These are phyloP conservation scores for Idaea dimidiata DNA, from an alignment of 2,888 invertebrate species.

Conservation along the genomic window DNA sequence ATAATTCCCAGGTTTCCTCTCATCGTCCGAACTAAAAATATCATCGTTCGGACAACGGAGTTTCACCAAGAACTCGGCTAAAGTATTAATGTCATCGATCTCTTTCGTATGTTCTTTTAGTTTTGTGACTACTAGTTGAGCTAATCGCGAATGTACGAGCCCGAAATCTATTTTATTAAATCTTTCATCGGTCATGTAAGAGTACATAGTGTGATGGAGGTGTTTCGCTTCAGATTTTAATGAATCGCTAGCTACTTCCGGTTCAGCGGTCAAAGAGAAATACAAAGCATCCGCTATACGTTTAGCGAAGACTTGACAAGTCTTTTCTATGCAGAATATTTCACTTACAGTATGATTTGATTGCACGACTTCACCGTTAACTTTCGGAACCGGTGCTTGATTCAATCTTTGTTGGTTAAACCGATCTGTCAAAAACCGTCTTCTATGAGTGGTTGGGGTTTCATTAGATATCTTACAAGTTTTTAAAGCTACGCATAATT, in stretches of 20 bases:
- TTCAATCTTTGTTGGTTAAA: constrained; percentile 53
- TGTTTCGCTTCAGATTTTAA: constrained; percentile 85
- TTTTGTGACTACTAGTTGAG: constrained; percentile 82
- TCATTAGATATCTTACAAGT: constrained; percentile 76
- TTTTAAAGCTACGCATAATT: constrained; percentile 81
- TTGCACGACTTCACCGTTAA: constrained; percentile 52
- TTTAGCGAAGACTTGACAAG: constrained; percentile 84
- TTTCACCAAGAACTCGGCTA: constrained; percentile 62
- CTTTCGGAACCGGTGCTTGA: constrained; percentile 52
- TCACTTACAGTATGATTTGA: constrained; percentile 66
- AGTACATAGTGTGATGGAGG: constrained; percentile 84
- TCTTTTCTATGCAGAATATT: constrained; percentile 66
- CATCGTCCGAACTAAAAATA: constrained; percentile 82
- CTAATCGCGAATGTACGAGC: constrained; percentile 83
- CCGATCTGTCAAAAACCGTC: constrained; percentile 49
- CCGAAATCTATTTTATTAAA: constrained; percentile 84
- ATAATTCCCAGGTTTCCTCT: constrained; percentile 48
- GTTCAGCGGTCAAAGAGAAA: constrained; percentile 78
- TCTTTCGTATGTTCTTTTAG: constrained; percentile 71
- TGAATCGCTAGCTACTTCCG: constrained; percentile 78
- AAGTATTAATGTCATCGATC: constrained; percentile 61
- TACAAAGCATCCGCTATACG: constrained; percentile 84
- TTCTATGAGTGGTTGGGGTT: constrained; percentile 50
- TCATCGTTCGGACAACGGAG: constrained; percentile 73
- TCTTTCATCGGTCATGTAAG: constrained; percentile 85